Evolutionary conservation across 2,797 vertebrate genomes (phyloP).

Genomic region (Acanthis flammea): DNA sequence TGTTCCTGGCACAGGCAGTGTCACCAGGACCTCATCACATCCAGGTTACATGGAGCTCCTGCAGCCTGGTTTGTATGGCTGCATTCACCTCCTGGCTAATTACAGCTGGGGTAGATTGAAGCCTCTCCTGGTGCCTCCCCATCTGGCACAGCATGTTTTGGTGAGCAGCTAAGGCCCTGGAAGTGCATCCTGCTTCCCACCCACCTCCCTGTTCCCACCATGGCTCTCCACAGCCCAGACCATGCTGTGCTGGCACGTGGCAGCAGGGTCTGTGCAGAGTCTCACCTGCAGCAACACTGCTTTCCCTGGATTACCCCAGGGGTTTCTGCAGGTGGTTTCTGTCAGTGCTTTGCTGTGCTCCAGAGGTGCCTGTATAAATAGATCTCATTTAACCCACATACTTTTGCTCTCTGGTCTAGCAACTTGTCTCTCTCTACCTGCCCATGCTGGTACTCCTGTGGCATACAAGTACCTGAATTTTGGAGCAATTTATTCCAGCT

Average conservation of each 20-base stretch:
- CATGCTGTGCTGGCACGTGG: rapidly evolving
- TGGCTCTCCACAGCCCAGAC: not conserved
- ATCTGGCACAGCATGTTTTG: not conserved
- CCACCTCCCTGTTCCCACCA: not conserved
- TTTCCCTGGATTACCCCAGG: not conserved
- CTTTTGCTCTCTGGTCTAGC: not conserved
- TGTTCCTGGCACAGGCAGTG: not conserved
- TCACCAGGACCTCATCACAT: not conserved
- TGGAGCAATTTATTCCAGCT: not conserved
- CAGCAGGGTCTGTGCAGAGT: not conserved
- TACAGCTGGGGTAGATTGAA: not conserved
- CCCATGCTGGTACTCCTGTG: not conserved
- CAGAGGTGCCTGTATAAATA: not conserved
- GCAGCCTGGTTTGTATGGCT: not conserved
- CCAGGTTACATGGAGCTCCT: not conserved
- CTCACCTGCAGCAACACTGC: not conserved
- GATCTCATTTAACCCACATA: not conserved
- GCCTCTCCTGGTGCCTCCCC: not conserved
- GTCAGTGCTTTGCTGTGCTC: not conserved
- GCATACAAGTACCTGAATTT: not conserved
- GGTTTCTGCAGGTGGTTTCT: not conserved
- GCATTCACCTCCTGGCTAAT: not conserved
- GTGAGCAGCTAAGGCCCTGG: not conserved
- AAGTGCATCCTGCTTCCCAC: not conserved
- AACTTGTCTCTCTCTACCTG: not conserved